These are phyloP conservation scores for Aspidiotus destructor DNA, from an alignment of 2,888 invertebrate species.

Conservation along the genomic window DNA sequence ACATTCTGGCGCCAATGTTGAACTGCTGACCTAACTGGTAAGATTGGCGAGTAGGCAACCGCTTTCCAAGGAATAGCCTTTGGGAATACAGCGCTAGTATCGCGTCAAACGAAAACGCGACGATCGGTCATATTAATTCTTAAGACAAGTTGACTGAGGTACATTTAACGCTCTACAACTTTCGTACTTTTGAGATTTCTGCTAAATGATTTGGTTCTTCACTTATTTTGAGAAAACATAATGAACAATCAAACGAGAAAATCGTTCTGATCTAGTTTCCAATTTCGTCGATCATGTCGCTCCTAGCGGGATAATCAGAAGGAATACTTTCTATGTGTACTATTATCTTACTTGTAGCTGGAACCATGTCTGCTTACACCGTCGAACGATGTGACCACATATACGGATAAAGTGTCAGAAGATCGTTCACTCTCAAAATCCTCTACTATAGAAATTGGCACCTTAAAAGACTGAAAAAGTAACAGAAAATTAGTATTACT, in stretches of 20 bases:
- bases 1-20: too few species aligned
- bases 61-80: too few species aligned
- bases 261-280: not conserved
- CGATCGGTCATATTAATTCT: too few species aligned
- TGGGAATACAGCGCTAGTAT: too few species aligned
- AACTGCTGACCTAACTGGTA: too few species aligned
- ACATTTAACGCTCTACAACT: too few species aligned
- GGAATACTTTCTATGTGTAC: not conserved
- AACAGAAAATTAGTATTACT: not conserved
- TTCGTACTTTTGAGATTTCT: too few species aligned
- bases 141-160: too few species aligned
- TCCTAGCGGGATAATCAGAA: not conserved
- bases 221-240: not conserved
- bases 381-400: slow-evolving; percentile 24
- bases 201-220: too few species aligned
- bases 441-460: slow-evolving; percentile 13
- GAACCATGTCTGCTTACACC: slow-evolving; percentile 9
- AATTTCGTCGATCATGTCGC: not conserved
- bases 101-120: too few species aligned
- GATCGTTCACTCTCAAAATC: slow-evolving; percentile 9
- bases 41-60: too few species aligned
- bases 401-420: slow-evolving; percentile 16
- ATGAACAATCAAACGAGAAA: not conserved
- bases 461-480: slow-evolving; percentile 19
- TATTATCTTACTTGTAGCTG: slow-evolving; percentile 15